Base-by-base conservation (phyloP, 2,888 invertebrate species). In the Sinelater perroti region DNA sequence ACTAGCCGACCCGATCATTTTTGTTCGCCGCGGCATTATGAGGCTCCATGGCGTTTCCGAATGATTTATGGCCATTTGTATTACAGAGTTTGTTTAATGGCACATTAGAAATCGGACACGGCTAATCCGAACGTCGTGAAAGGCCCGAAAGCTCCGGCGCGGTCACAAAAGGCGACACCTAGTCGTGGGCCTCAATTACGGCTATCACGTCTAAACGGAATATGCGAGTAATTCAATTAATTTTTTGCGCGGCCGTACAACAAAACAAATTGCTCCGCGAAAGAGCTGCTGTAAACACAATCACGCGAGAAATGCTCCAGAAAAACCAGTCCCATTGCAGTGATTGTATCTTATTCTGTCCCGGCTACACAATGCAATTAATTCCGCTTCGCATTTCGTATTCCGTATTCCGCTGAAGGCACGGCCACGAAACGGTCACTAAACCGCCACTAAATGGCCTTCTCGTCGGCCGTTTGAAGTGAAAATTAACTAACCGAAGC, bases 281-380 rank as follows among this genome's bases (percentile, higher is more conserved):
- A 58, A 54, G 42, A 58, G 42, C 38, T 58, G 47, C 51, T 49
- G 38, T 20, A 30, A 35, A 44, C 53, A 47, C 46, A 58, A 58
- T 58, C 53, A 58, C 52, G 58, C 53, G 47, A 54, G 53, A 53
- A 54, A 58, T 58, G 47, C 33, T 35, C 14, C 13, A 54, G 18
- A 58, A 58, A 58, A 58, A 58, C 58, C 30, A 33, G 58, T 58
- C 40, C 46, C 18, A 49, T 52, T 52, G 40, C 52, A 18, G 36
- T 46, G 57, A 51, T 57, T 52, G 52, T 52, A 52, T 57, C 57
- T 57, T 57, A 46, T 52, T 57, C 52, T 57, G 45, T 28, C 38
- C 11, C 10, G 17, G 36, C 30, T 30, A 24, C 44, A 44, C 44
- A 30, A 44, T 44, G 30, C 44, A 44, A 44, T 44, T 44, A 44